These are phyloP conservation scores for Sebastes taczanowskii DNA, from an alignment of 2,797 vertebrate genomes.

Conservation along the genomic window DNA sequence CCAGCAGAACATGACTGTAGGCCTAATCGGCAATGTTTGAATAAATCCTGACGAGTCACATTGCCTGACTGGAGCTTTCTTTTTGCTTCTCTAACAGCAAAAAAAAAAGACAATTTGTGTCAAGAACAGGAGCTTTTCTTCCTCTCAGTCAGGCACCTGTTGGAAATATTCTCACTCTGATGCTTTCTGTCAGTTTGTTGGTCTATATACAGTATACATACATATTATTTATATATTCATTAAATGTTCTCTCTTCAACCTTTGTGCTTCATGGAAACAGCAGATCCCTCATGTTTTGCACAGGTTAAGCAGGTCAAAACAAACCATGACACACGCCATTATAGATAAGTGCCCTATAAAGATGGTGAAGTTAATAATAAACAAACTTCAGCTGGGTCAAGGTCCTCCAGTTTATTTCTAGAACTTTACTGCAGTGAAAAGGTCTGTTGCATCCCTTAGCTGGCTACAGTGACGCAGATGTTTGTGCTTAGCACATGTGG, in stretches of 20 bases:
- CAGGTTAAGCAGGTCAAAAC: constrained; percentile 14
- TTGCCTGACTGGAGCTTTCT: background rate
- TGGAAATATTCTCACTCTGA: background rate
- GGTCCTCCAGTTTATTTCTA: constrained; percentile 18
- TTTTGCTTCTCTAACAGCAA: constrained; percentile 2
- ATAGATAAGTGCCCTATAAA: constrained; percentile 7
- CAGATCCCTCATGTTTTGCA: background rate
- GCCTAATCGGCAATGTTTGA: constrained; percentile 33
- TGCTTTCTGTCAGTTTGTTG: background rate
- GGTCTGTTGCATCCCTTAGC: background rate
- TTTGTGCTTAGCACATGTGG: background rate
- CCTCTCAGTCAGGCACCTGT: background rate
- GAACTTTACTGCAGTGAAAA: constrained; percentile 2
- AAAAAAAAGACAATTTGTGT: background rate
- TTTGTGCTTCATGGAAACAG: background rate
- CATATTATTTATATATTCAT: background rate
- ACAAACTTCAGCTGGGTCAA: constrained; percentile 37
- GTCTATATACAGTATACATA: no score
- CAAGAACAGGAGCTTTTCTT: background rate
- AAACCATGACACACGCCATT: constrained; percentile 16
- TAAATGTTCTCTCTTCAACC: background rate
- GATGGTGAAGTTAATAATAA: constrained; percentile 49
- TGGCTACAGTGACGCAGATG: background rate
- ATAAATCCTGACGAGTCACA: constrained; percentile 32
- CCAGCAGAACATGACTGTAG: constrained; percentile 43